Base-by-base conservation (phyloP, 2,113 vertebrate genomes). In the Butastur rufipennis region DNA sequence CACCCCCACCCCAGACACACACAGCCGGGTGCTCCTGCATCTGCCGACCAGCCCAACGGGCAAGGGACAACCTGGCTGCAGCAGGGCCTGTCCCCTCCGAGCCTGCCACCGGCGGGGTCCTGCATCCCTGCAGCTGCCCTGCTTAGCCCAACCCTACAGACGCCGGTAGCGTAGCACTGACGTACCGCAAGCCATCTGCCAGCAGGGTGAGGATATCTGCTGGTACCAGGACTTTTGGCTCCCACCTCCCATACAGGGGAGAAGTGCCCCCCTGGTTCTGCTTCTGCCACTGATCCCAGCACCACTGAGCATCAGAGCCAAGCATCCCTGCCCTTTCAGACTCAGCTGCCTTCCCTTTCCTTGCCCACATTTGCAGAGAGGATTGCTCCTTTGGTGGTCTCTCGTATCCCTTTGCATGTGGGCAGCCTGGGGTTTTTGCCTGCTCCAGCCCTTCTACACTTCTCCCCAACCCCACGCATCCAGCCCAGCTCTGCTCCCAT, bases 381-480 rank as follows among this genome's bases (percentile, higher is more conserved):
- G 32, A 32, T 32, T 10, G 6, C 29, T 84, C 58, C 22, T 70
- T 15, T 32, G 72, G 12, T 38, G 22, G 11, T 31, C 9, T 26
- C 58, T n/a, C 0, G 0, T 2, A 6, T 15, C 11, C n/a, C 10
- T 34, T n/a, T 18, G 12, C 32, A 13, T 0, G 0, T 11, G 62
- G 26, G 16, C 25, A 95, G 47, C 45, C 19, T 3, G n/a, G 31
- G 27, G 9, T 4, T 22, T 79, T 26, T 29, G 0, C 25, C 50
- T 81, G 32, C 63, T 71, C 31, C 42, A 43, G 47, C 42, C 31
- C 18, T 52, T 13, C 61, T 66, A 45, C 4, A 0, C 4, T 15
- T 17, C 11, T 75, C 26, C 38, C 84, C 40, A 26, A 1, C 8
- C 18, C 42, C 9, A 2, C 0, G 1, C 0, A 1, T 27, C 18